Evolutionary conservation across 2,888 invertebrate species (phyloP).

Genomic region (Hypselothyrea guttata): DNA sequence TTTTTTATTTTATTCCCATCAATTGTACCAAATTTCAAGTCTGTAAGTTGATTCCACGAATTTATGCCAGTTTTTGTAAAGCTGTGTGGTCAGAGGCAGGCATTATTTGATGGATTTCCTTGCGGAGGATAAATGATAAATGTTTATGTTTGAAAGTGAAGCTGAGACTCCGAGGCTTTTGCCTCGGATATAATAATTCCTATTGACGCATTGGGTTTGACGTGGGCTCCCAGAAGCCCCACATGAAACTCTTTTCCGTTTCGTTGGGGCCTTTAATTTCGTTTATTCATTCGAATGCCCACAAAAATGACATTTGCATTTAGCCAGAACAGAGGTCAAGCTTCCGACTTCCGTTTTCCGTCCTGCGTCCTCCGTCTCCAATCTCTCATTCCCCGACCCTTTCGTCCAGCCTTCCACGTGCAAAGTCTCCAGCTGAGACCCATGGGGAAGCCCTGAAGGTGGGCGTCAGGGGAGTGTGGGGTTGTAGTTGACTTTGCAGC

Average conservation of each 20-base stretch:
- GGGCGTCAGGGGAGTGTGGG: background rate
- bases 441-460: constrained; percentile 7
- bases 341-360: too few relatives aligned
- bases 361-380: background rate
- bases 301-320: constrained; percentile 81
- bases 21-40: too few relatives aligned
- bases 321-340: constrained; percentile 28
- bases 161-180: background rate
- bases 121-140: too few relatives aligned
- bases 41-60: too few relatives aligned
- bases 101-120: too few relatives aligned
- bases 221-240: constrained; percentile 46
- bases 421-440: constrained; percentile 35
- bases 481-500: background rate
- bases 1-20: too few relatives aligned
- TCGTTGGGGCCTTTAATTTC: constrained; percentile 79
- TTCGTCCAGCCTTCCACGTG: background rate
- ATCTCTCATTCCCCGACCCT: background rate
- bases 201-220: constrained; percentile 39
- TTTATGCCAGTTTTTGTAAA: too few relatives aligned
- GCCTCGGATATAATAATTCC: background rate
- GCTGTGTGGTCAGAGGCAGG: too few relatives aligned
- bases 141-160: background rate
- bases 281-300: constrained; percentile 81
- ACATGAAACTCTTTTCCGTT: constrained; percentile 59